Conservation (phyloP, 2,113 vertebrate species). For the Sander lucioperca region DNA sequence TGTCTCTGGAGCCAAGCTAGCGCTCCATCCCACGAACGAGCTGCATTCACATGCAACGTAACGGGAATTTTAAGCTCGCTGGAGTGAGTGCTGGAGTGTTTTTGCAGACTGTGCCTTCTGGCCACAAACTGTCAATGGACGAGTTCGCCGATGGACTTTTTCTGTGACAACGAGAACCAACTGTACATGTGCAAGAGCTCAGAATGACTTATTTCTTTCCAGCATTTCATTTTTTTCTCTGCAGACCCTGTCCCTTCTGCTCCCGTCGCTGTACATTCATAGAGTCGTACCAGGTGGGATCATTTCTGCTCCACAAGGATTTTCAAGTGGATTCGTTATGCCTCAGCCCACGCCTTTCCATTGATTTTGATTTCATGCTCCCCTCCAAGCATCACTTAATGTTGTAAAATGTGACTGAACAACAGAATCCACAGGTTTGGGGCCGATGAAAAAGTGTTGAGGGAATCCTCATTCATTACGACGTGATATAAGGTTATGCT, state of each 20-base stretch:
- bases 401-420: background rate
- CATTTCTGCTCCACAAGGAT: background rate
- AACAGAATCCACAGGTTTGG: background rate
- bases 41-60: background rate
- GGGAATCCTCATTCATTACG: no score
- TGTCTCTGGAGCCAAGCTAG: background rate
- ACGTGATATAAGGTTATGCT: background rate
- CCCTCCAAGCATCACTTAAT: background rate
- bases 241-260: background rate
- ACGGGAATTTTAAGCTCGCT: background rate
- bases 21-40: background rate
- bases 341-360: background rate
- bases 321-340: background rate
- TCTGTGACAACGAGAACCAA: background rate
- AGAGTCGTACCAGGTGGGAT: background rate
- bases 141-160: background rate
- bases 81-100: background rate
- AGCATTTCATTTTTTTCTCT: background rate
- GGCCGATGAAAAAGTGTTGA: background rate
- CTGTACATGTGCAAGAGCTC: background rate
- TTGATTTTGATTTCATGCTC: background rate
- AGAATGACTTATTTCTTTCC: background rate
- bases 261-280: background rate
- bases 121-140: background rate
- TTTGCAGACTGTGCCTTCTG: constrained; percentile 4